Evolutionary conservation across 2,797 vertebrate species (phyloP), one percentile per base, ranked within the genome.

Genomic region (Buphagus erythrorhynchus): DNA sequence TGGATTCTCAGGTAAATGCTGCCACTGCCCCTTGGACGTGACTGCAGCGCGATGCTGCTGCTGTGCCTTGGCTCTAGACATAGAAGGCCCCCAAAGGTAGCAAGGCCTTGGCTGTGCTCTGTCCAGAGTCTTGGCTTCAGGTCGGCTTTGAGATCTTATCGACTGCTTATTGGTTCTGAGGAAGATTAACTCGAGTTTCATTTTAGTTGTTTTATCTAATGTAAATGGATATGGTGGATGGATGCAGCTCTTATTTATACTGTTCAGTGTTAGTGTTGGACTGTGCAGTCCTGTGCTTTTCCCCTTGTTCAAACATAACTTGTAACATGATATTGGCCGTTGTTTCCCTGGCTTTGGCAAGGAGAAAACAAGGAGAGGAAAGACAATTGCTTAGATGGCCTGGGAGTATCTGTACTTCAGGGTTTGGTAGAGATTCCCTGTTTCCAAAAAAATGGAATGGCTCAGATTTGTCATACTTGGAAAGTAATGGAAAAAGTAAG

Each of bases 31-130:
- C 45, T 45, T 78, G 6, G 74, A 61, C 49, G 7, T 28, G 74
- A 65, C 87, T 95, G 95, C 93, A 76, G 87, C 66, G 65, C 69
- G 93, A 82, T 94, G 93, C 1, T 95, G 88, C 52, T 63, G 71
- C 40, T 86, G 72, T 90, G 86, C 40, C 38, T 86, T 89, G 77
- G 87, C 79, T 85, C 38, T 66, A 24, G 81, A 68, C 33, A 11
- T 15, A 31, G 71, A 43, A 82, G 82, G 94, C 83, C 71, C 55
- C 35, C 66, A 52, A 25, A 52, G 71, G 74, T 51, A 65, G 66
- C 38, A 4, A 71, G 90, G 94, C 86, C 80, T 86, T 71, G 57
- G 28, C 33, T 85, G 0, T 17, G n/a, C 49, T 58, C 52, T 79
- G 63, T 43, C 55, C 61, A 19, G 63, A 68, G 48, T 31, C 61